Base-by-base conservation (phyloP, 2,113 vertebrate genomes). In the Entelurus aequoreus region DNA sequence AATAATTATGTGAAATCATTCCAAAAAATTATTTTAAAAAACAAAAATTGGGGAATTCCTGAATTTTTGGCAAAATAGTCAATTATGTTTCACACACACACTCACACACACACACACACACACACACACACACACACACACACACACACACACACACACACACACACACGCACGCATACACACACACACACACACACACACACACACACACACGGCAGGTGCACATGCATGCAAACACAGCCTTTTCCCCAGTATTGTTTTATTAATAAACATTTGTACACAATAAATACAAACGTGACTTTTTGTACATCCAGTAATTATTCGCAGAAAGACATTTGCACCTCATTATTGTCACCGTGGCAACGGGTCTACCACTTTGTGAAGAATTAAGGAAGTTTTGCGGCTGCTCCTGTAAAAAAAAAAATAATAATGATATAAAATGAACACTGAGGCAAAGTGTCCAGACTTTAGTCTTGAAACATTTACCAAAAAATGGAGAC, bases 211-310 rank as follows among this genome's bases (percentile, higher is more conserved):
- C n/a, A n/a, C n/a, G n/a, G 66, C 48, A 62, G 19, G 8, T 58
- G 57, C 15, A 66, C 37, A 74, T 51, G 62, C 55, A 53, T 21
- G 16, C 8, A 52, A 10, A 54, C 8, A 44, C 4, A 62, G 9
- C 16, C 13, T 61, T 83, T 86, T 81, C 66, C 55, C 68, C 40
- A 57, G 84, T 71, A 65, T 80, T 84, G 90, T 95, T 95, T 96
- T 94, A 93, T 98, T 98, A 95, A 95, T 94, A 93, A 97, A 98
- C 93, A 93, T 94, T 97, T 98, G 92, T 99, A 98, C 94, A 98
- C 94, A 99, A 99, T 99, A 98, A 98, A 99, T 98, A 99, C 95
- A 99, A 98, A 99, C 78, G 79, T 81, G 89, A 62, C 93, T 94
- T 94, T 94, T 95, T 94, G 93, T 95, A 97, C 94, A 97, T 93